Conservation (phyloP, 2,113 vertebrate species). For the Dicentrarchus labrax region DNA sequence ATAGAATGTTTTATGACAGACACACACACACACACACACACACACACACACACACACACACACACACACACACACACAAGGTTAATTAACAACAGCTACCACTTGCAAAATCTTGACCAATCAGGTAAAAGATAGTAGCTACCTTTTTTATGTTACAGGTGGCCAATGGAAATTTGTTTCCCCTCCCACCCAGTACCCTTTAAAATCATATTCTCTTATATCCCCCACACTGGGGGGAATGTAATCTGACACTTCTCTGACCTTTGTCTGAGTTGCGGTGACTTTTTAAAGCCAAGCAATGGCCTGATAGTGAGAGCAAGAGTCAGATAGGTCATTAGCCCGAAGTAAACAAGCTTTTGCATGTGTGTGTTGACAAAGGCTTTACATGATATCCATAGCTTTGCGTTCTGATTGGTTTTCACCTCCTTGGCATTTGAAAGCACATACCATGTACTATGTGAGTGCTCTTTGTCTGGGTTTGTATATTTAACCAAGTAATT, state of each 20-base stretch:
- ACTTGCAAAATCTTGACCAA: not conserved
- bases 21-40: not conserved
- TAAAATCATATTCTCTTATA: not conserved
- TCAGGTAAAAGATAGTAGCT: not conserved
- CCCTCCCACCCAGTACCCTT: not conserved
- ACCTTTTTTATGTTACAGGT: not conserved
- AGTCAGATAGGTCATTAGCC: constrained; percentile 24
- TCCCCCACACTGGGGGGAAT: too few species aligned
- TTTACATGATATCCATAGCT: constrained; percentile 31
- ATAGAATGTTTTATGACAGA: too few species aligned
- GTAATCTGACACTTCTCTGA: constrained; percentile 10
- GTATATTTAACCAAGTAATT: constrained; percentile 70
- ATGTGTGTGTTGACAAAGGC: constrained; percentile 55
- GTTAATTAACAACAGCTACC: not conserved
- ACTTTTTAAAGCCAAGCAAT: not conserved
- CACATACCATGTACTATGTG: constrained; percentile 24
- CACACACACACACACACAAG: not conserved
- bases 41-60: not conserved
- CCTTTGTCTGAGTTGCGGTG: constrained; percentile 8
- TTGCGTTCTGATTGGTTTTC: constrained; percentile 47
- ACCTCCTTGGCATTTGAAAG: constrained; percentile 39
- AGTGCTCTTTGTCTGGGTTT: constrained; percentile 55
- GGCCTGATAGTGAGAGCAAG: not conserved
- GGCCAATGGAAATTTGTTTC: not conserved
- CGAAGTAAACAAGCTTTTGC: constrained; percentile 29